These are phyloP conservation scores for Linepithema humile DNA, from an alignment of 1,140 invertebrate species.

Conservation along the genomic window DNA sequence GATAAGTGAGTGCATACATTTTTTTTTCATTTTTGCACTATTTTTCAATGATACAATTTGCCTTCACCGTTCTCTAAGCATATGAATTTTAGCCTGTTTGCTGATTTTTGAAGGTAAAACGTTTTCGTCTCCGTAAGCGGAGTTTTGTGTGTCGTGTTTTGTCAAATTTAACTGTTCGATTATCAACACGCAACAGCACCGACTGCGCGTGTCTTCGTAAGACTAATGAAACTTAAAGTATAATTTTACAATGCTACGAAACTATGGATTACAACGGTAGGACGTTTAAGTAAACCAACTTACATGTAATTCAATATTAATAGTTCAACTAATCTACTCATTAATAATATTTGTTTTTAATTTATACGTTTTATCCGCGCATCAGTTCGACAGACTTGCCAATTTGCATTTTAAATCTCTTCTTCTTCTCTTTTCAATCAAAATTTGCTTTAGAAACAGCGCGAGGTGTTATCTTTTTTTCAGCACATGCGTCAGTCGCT, in stretches of 20 bases:
- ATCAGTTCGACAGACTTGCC: background rate
- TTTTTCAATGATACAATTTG: too few relatives aligned
- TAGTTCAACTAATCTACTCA: background rate
- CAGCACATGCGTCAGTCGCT: constrained; percentile 91
- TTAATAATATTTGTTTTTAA: too few relatives aligned
- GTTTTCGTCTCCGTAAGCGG: too few relatives aligned
- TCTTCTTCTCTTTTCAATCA: too few relatives aligned
- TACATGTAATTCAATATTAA: background rate
- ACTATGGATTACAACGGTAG: constrained; percentile 13
- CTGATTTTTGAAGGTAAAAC: too few relatives aligned
- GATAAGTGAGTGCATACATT: constrained; percentile 87
- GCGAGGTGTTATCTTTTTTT: constrained; percentile 59
- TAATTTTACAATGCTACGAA: constrained; percentile 10
- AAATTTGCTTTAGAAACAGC: constrained; percentile 26
- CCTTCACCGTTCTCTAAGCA: too few relatives aligned
- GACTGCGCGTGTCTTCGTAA: background rate
- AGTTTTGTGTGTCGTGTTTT: too few relatives aligned
- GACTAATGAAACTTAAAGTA: background rate
- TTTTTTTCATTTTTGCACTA: background rate
- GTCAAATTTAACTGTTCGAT: too few relatives aligned
- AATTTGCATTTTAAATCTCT: background rate
- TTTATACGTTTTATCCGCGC: too few relatives aligned
- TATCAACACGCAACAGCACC: background rate
- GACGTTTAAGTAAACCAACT: background rate
- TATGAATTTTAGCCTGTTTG: too few relatives aligned